Evolutionary conservation across 2,888 invertebrate species (phyloP).

Genomic region (Scaptodrosophila latifasciaeformis): DNA sequence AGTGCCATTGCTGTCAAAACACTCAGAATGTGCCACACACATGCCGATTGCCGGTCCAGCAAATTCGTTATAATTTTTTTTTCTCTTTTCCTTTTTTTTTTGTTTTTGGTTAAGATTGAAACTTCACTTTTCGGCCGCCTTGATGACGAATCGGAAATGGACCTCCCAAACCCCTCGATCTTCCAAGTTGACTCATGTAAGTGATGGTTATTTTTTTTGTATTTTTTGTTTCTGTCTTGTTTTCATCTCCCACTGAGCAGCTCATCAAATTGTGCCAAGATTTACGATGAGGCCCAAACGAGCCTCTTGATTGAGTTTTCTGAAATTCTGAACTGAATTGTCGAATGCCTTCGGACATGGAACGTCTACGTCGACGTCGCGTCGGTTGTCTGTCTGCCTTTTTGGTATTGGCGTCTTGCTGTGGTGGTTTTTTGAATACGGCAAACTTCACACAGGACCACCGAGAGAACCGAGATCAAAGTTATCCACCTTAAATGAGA

Average conservation of each 20-base stretch:
- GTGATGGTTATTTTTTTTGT: too few relatives aligned
- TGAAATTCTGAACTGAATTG: too few relatives aligned
- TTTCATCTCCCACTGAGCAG: conserved; percentile 56
- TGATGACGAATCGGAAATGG: conserved; percentile 68
- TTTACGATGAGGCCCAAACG: conserved; percentile 39
- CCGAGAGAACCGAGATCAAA: conserved; percentile 26
- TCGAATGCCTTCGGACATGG: too few relatives aligned
- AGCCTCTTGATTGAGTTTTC: conserved; percentile 67
- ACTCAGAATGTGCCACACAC: conserved; percentile 60
- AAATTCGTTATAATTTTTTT: conserved; percentile 26
- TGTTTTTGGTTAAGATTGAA: conserved; percentile 34
- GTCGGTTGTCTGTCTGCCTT: neutral
- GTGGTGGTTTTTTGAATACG: conserved; percentile 45
- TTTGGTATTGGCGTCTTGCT: conserved; percentile 35
- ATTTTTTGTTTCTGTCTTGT: too few relatives aligned
- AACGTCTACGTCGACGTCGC: neutral
- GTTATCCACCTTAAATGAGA: too few relatives aligned
- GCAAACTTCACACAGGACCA: conserved; percentile 67
- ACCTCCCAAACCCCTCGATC: too few relatives aligned
- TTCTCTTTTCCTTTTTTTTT: conserved; percentile 3
- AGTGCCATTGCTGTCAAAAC: conserved; percentile 58
- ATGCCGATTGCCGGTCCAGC: conserved; percentile 11
- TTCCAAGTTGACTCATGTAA: too few relatives aligned
- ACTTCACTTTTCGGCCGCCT: conserved; percentile 38
- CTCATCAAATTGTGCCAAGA: conserved; percentile 68